These are phyloP conservation scores for Gambusia holbrooki DNA, from an alignment of 2,113 vertebrate species.

Conservation along the genomic window DNA sequence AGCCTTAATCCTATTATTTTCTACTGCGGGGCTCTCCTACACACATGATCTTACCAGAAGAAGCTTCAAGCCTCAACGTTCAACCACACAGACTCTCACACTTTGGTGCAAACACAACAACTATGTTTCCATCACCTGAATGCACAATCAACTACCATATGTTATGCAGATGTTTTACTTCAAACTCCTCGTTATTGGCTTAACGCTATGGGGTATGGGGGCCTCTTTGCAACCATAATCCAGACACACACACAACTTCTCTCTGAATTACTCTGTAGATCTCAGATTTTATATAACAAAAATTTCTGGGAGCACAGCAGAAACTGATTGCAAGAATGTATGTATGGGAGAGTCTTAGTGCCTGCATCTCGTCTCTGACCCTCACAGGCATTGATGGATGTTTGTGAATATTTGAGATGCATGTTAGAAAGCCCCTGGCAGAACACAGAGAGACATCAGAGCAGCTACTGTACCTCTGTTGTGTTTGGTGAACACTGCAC, in stretches of 20 bases:
- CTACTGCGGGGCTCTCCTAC: background rate
- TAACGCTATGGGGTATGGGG: too few species aligned
- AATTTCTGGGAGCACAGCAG: constrained; percentile 12
- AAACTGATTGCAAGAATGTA: constrained; percentile 5
- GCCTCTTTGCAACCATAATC: background rate
- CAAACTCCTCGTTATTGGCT: background rate
- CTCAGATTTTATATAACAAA: constrained; percentile 7
- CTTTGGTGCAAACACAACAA: background rate
- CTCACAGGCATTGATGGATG: constrained; percentile 61
- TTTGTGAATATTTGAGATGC: constrained; percentile 66
- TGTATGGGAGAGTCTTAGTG: constrained; percentile 8
- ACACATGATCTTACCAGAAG: background rate
- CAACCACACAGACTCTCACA: constrained; percentile 1
- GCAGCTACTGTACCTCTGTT: constrained; percentile 51
- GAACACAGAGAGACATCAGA: constrained; percentile 54
- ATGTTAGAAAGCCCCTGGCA: constrained; percentile 51
- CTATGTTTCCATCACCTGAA: background rate
- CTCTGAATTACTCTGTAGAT: constrained; percentile 5
- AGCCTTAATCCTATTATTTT: background rate
- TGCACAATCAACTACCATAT: too few species aligned
- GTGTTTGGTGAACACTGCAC: constrained; percentile 47
- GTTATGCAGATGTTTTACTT: background rate
- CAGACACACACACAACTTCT: background rate
- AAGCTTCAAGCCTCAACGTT: constrained; percentile 9
- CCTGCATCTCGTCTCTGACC: constrained; percentile 35